These are phyloP conservation scores for Leptopilina clavipes DNA, from an alignment of 1,140 invertebrate species.

Conservation along the genomic window DNA sequence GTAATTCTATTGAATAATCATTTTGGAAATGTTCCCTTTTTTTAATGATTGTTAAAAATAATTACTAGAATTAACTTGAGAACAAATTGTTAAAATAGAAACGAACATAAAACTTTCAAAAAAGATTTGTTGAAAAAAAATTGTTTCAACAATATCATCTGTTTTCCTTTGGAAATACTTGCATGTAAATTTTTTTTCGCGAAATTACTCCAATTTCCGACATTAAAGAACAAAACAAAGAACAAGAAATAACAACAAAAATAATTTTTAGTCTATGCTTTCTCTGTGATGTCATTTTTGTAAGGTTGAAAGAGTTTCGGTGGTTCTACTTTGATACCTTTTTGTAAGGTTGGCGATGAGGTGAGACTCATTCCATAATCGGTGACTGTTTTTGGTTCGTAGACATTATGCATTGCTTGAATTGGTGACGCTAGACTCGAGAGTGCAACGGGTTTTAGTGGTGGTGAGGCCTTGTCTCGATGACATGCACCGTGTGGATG, in stretches of 20 bases:
- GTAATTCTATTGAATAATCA: no score
- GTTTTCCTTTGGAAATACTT: no score
- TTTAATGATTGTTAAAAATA: no score
- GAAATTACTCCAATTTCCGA: background rate
- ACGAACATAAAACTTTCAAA: no score
- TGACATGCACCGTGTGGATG: constrained; percentile 37
- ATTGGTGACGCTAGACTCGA: constrained; percentile 48
- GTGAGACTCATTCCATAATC: constrained; percentile 48
- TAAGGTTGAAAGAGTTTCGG: constrained; percentile 83
- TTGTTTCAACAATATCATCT: no score
- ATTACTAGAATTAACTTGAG: no score
- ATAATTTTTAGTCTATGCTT: constrained; percentile 50
- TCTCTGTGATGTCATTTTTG: constrained; percentile 77
- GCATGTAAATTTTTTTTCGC: no score
- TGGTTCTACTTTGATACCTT: constrained; percentile 71
- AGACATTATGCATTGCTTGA: constrained; percentile 40
- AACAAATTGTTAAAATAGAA: no score
- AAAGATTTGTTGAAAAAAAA: no score
- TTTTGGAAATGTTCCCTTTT: no score
- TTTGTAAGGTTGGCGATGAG: constrained; percentile 58
- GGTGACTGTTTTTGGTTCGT: constrained; percentile 52
- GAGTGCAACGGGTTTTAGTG: constrained; percentile 21
- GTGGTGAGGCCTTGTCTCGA: constrained; percentile 38
- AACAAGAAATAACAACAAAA: background rate
- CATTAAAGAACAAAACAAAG: background rate